Evolutionary conservation across 2,113 vertebrate genomes (phyloP).

Genomic region (Neotoma lepida): DNA sequence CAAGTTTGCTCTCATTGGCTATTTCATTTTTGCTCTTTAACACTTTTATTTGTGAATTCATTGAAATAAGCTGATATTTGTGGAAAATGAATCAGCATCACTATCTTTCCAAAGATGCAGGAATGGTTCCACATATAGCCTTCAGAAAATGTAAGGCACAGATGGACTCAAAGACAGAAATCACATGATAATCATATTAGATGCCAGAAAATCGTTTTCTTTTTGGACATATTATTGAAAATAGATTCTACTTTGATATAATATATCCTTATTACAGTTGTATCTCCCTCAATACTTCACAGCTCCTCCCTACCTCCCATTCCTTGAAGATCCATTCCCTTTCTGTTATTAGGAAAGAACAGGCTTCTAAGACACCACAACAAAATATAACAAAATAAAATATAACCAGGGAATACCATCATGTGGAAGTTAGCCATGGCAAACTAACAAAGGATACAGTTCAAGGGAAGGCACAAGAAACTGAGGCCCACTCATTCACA

Average conservation of each 20-base stretch:
- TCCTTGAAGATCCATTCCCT: too few species aligned
- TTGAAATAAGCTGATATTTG: background rate
- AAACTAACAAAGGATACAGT: too few species aligned
- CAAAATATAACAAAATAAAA: background rate
- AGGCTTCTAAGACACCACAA: background rate
- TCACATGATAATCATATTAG: background rate
- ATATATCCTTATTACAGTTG: too few species aligned
- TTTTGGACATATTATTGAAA: background rate
- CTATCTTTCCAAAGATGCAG: background rate
- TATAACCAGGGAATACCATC: too few species aligned
- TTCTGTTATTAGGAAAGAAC: too few species aligned
- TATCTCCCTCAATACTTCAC: too few species aligned
- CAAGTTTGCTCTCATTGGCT: too few species aligned
- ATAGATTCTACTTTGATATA: too few species aligned
- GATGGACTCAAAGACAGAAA: background rate
- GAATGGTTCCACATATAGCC: too few species aligned
- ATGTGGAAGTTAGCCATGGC: too few species aligned
- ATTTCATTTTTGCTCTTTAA: background rate
- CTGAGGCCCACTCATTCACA: background rate
- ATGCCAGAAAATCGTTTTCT: background rate
- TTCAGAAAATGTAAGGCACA: background rate
- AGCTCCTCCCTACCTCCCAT: too few species aligned
- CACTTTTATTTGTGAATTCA: background rate
- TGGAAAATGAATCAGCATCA: background rate
- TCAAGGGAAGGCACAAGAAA: too few species aligned